These are phyloP conservation scores for Penaeus vannamei DNA, from an alignment of 1,140 invertebrate species.

Conservation along the genomic window DNA sequence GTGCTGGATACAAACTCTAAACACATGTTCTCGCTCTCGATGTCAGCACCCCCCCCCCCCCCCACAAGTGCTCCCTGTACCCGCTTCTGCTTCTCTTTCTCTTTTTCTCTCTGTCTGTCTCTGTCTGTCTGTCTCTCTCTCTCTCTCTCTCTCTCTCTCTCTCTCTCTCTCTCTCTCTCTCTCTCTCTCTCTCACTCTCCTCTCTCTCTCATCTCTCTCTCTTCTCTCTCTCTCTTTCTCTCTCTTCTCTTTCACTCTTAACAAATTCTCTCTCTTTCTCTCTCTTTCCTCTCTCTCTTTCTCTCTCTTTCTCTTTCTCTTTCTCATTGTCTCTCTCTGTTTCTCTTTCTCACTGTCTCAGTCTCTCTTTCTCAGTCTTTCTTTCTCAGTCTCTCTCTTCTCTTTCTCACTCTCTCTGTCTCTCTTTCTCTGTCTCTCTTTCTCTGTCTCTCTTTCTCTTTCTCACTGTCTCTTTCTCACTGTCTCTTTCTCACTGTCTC, in stretches of 20 bases:
- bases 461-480: background rate
- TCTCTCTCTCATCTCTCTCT: background rate
- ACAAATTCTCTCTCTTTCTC: background rate
- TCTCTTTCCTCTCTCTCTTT: no score
- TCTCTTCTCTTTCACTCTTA: background rate
- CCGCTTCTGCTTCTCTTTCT: background rate
- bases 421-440: no score
- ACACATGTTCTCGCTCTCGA: no score
- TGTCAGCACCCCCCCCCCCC: no score
- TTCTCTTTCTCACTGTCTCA: no score
- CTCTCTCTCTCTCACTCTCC: background rate
- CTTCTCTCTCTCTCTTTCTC: constrained; percentile 16
- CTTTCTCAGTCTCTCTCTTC: no score
- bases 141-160: background rate
- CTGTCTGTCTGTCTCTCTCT: background rate
- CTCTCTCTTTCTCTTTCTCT: no score
- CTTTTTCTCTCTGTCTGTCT: background rate
- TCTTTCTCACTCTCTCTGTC: no score
- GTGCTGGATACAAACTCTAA: no score
- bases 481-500: background rate
- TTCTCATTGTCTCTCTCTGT: no score
- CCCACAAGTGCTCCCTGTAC: background rate
- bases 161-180: background rate
- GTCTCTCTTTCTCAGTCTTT: no score
- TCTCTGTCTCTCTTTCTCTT: background rate